Conservation (phyloP, 2,888 invertebrate species). For the Ashinkailepas kermadecensis region DNA sequence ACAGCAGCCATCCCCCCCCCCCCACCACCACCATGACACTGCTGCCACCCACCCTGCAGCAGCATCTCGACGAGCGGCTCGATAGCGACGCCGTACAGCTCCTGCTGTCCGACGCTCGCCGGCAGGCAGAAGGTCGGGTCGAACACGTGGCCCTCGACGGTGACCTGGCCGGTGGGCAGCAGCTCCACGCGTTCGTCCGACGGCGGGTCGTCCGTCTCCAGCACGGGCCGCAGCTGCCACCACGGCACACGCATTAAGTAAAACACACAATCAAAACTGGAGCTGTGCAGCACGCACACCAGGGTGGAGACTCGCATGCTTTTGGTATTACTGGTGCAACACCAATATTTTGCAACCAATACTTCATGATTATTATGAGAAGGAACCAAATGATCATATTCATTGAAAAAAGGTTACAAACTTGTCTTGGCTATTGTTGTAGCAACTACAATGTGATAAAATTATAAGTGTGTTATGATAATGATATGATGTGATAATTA, state of each 20-base stretch:
- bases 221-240: slow-evolving; percentile 33
- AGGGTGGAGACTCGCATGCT: background rate
- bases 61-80: slow-evolving; percentile 33
- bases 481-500: background rate
- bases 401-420: too few relatives aligned
- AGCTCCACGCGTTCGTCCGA: slow-evolving; percentile 54
- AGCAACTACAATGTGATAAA: too few relatives aligned
- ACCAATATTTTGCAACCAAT: background rate
- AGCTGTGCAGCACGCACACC: background rate
- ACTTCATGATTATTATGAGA: too few relatives aligned
- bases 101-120: slow-evolving; percentile 33
- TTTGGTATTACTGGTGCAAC: background rate
- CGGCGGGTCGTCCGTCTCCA: slow-evolving; percentile 51
- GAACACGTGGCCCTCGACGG: slow-evolving; percentile 54
- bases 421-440: too few relatives aligned
- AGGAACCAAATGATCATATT: too few relatives aligned
- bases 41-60: slow-evolving; percentile 33
- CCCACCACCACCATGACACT: background rate
- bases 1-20: too few relatives aligned
- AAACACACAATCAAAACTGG: background rate
- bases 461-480: background rate
- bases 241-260: background rate
- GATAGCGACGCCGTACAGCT: slow-evolving; percentile 32
- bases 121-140: slow-evolving; percentile 52
- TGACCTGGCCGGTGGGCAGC: slow-evolving; percentile 52